These are phyloP conservation scores for Himalopsyche kuldschensis DNA, from an alignment of 2,888 invertebrate species.

Conservation along the genomic window DNA sequence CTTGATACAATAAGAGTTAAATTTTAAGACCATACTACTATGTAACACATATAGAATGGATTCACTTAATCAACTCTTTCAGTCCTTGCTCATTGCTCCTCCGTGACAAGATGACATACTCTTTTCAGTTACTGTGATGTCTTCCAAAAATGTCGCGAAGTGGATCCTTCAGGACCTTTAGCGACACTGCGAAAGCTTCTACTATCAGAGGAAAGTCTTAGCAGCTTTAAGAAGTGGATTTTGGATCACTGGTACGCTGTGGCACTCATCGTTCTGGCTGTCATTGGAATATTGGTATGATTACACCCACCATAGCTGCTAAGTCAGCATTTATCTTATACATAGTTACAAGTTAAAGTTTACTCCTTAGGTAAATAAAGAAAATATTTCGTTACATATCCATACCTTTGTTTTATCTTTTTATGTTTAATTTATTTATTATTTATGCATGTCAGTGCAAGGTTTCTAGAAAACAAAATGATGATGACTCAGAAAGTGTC, in stretches of 20 bases:
- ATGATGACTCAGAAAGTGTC: constrained; percentile 31
- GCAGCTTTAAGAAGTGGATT: constrained; percentile 85
- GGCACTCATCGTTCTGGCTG: constrained; percentile 71
- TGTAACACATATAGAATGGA: no score
- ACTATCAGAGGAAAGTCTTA: constrained; percentile 86
- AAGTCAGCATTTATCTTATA: no score
- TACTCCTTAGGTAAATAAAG: no score
- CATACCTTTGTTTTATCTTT: no score
- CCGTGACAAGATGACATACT: not conserved
- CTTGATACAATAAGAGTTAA: no score
- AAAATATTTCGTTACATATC: no score
- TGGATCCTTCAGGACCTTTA: constrained; percentile 90
- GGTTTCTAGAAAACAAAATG: constrained; percentile 19
- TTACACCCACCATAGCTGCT: not conserved
- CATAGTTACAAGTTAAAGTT: no score
- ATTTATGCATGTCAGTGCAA: constrained; percentile 28
- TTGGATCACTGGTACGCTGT: constrained; percentile 91
- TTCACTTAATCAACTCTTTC: no score
- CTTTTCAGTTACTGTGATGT: constrained; percentile 65
- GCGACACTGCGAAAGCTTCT: constrained; percentile 85
- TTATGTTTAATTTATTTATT: constrained; percentile 10
- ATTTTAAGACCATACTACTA: no score
- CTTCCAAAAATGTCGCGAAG: constrained; percentile 81
- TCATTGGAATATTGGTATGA: constrained; percentile 80
- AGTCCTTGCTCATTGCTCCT: not conserved